Evolutionary conservation across 1,140 invertebrate genomes (phyloP).

Genomic region (Caerostris extrusa): DNA sequence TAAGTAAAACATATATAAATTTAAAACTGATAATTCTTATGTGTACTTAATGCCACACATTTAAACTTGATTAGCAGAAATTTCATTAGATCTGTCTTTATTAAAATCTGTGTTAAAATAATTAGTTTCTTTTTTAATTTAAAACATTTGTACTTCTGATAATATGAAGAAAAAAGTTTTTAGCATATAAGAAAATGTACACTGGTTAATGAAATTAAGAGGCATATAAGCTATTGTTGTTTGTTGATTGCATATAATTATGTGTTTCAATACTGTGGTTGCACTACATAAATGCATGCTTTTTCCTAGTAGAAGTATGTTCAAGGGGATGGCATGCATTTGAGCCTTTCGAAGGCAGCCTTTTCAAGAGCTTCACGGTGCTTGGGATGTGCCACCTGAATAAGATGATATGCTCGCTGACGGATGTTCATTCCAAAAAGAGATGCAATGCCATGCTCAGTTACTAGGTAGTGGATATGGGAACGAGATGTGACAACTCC

Average conservation of each 20-base stretch:
- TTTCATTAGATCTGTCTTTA: background rate
- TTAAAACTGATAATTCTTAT: too few relatives aligned
- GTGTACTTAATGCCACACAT: too few relatives aligned
- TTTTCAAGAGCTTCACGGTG: slow-evolving; percentile 93
- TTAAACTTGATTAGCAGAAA: background rate
- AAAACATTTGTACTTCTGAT: too few relatives aligned
- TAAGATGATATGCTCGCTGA: slow-evolving; percentile 93
- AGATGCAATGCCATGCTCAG: slow-evolving; percentile 94
- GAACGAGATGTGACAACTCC: slow-evolving; percentile 96
- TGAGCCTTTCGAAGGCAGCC: slow-evolving; percentile 92
- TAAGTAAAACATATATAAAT: too few relatives aligned
- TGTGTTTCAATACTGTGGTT: slow-evolving; percentile 25
- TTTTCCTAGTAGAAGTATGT: background rate
- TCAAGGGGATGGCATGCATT: slow-evolving; percentile 89
- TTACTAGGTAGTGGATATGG: slow-evolving; percentile 96
- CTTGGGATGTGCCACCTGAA: slow-evolving; percentile 94
- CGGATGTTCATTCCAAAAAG: slow-evolving; percentile 94
- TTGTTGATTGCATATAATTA: background rate
- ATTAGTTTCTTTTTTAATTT: too few relatives aligned
- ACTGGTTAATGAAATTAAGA: too few relatives aligned
- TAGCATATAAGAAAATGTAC: too few relatives aligned
- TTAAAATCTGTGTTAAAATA: slow-evolving; percentile 25
- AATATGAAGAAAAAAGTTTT: too few relatives aligned
- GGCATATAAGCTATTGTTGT: background rate
- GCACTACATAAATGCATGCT: background rate